Evolutionary conservation across 23 tunicate species (phyloP).

Genomic region (Oikopleura vanhoeffeni): DNA sequence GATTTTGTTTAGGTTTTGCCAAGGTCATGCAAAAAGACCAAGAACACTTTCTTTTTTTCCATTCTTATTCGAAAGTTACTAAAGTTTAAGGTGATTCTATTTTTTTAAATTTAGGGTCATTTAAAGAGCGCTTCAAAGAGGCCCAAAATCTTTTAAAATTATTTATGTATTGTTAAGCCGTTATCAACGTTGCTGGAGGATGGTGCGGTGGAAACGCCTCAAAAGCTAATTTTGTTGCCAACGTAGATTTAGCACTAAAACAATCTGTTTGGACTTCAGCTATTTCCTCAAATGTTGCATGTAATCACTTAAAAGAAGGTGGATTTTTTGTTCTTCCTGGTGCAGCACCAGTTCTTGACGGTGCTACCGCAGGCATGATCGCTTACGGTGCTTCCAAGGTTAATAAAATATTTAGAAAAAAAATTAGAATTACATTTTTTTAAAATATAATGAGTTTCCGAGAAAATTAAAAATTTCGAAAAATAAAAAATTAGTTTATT

Average conservation of each 20-base stretch:
- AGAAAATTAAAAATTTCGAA: too few relatives aligned
- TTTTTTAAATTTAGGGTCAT: not conserved
- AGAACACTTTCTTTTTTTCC: too few relatives aligned
- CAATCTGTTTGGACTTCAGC: constrained; percentile 14
- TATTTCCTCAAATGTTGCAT: not conserved
- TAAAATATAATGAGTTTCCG: too few relatives aligned
- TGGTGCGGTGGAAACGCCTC: constrained; percentile 16
- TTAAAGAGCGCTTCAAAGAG: too few relatives aligned
- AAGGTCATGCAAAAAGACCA: too few relatives aligned
- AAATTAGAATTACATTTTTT: too few relatives aligned
- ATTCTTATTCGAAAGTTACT: too few relatives aligned
- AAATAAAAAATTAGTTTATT: too few relatives aligned
- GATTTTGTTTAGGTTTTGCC: too few relatives aligned
- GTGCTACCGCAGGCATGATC: constrained; percentile 11
- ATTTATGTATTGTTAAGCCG: not conserved
- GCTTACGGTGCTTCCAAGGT: constrained; percentile 8
- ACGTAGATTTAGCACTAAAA: not conserved
- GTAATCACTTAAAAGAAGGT: not conserved
- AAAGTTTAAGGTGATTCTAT: not conserved
- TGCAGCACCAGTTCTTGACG: constrained; percentile 1
- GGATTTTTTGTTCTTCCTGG: constrained; percentile 1
- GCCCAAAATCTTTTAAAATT: too few relatives aligned
- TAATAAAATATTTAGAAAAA: not conserved
- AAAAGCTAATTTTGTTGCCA: not conserved
- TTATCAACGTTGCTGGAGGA: constrained; percentile 8